Conservation (phyloP, 2,888 invertebrate genomes). For the Caenorhabditis panamensis region DNA sequence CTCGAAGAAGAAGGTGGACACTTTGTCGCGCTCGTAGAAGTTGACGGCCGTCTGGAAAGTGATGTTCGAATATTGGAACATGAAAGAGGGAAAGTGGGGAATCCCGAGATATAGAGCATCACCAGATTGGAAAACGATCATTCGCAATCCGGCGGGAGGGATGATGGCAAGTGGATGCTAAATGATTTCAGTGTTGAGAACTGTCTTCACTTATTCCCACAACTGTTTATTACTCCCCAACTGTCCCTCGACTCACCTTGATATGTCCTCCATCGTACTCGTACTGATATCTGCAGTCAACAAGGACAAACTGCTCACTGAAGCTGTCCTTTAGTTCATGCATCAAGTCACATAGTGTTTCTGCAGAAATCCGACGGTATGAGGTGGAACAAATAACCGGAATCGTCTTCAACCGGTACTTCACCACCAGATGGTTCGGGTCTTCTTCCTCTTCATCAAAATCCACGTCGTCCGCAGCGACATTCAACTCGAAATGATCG, state of each 20-base stretch:
- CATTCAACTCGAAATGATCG: too few relatives aligned
- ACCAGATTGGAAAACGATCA: too few relatives aligned
- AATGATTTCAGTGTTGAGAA: too few relatives aligned
- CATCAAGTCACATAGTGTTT: conserved; percentile 39
- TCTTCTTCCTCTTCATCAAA: not conserved
- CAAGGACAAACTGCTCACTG: conserved; percentile 26
- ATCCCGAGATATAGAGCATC: too few relatives aligned
- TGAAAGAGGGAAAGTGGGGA: too few relatives aligned
- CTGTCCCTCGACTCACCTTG: too few relatives aligned
- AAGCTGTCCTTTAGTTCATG: conserved; percentile 6
- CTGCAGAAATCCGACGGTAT: conserved; percentile 47
- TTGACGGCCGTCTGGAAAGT: conserved; percentile 49
- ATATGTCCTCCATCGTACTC: conserved; percentile 65
- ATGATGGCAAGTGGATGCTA: too few relatives aligned
- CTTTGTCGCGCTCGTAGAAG: conserved; percentile 41
- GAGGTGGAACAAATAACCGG: conserved; percentile 28
- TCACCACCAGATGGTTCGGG: conserved; percentile 83
- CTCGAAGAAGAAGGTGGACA: conserved; percentile 47
- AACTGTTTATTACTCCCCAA: too few relatives aligned
- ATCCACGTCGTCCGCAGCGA: too few relatives aligned
- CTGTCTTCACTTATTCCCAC: too few relatives aligned
- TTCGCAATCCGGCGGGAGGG: too few relatives aligned
- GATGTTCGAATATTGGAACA: not conserved
- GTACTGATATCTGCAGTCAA: conserved; percentile 64
- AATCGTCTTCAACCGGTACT: conserved; percentile 38